Evolutionary conservation across 2,888 invertebrate species (phyloP).

Genomic region (Hybos culiciformis): DNA sequence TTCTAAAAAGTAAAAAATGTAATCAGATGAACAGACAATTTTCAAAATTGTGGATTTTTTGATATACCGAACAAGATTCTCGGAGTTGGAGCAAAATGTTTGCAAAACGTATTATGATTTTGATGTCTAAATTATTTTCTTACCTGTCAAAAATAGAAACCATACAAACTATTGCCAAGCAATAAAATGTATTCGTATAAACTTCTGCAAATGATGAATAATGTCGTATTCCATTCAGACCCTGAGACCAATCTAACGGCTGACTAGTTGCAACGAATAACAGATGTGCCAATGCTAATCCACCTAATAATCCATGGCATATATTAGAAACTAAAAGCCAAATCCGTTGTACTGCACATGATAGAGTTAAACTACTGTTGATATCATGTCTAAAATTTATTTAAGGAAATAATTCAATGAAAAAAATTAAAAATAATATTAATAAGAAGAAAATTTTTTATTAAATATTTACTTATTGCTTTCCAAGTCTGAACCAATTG

Average conservation of each 20-base stretch:
- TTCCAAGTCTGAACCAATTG: constrained; percentile 23
- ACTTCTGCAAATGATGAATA: constrained; percentile 35
- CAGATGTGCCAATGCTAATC: constrained; percentile 37
- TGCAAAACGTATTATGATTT: not conserved
- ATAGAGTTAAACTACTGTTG: constrained; percentile 30
- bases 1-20: constrained; percentile 20
- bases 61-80: not conserved
- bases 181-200: constrained; percentile 38
- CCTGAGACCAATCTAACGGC: constrained; percentile 33
- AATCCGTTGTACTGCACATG: constrained; percentile 38
- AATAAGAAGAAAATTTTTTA: not conserved
- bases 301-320: constrained; percentile 43
- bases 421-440: not conserved
- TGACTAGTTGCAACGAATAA: constrained; percentile 33
- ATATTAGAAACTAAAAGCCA: constrained; percentile 42
- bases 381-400: constrained; percentile 23
- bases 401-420: not conserved
- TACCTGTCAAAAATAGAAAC: constrained; percentile 45
- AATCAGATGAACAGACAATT: not conserved
- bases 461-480: constrained; percentile 20
- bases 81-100: not conserved
- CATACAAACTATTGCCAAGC: constrained; percentile 40
- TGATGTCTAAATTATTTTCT: constrained; percentile 18
- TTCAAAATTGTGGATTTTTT: constrained; percentile 1
- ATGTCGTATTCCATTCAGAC: constrained; percentile 26